Base-by-base conservation (phyloP, 2,113 vertebrate species). In the Crotalus tigris region DNA sequence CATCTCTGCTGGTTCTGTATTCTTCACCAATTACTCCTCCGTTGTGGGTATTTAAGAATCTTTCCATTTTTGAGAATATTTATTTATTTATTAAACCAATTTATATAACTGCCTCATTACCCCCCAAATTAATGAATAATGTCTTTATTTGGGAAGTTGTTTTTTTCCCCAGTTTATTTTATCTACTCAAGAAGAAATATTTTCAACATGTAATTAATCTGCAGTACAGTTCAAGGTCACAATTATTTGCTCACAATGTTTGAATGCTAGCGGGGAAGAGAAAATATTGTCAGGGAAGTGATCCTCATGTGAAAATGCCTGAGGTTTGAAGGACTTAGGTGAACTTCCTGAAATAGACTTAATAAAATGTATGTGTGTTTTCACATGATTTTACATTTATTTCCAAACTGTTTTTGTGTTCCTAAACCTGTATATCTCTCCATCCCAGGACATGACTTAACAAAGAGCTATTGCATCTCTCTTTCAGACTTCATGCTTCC, bases 191-290 rank as follows among this genome's bases (percentile, higher is more conserved):
- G 81, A 96, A 89, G 91, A 95, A 90, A 39, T 4, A 54, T 85
- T 94, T 94, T 95, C 93, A 94, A 91, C 88, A 89, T 92, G 88
- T 89, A 94, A 95, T 95, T 95, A 95, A 94, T 95, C 92, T 90
- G 89, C 61, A 58, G 89, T 86, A 53, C 4, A 87, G 85, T 94
- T 96, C 95, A 94, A 95, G 96, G 95, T 53, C 95, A 93, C 64
- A 96, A 95, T 95, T 97, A 96, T 96, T 97, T 97, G 93, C 96
- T 96, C 94, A 91, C 1, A 91, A 51, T 94, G 93, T 96, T 91
- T 93, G 93, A 94, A 94, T 91, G 61, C 81, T 0, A 0, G 93
- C 93, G 91, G 94, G 92, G 26, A 59, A 86, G 85, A 94, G 94
- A 96, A 91, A 94, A 95, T 95, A 91, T 75, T 91, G 90, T 54